A percentile compares a stretch with the other conserved stretches of the same genome.
These are phyloP conservation scores for Lithophane leautieri DNA, from an alignment of 2,888 invertebrate species.

Conservation along the genomic window DNA sequence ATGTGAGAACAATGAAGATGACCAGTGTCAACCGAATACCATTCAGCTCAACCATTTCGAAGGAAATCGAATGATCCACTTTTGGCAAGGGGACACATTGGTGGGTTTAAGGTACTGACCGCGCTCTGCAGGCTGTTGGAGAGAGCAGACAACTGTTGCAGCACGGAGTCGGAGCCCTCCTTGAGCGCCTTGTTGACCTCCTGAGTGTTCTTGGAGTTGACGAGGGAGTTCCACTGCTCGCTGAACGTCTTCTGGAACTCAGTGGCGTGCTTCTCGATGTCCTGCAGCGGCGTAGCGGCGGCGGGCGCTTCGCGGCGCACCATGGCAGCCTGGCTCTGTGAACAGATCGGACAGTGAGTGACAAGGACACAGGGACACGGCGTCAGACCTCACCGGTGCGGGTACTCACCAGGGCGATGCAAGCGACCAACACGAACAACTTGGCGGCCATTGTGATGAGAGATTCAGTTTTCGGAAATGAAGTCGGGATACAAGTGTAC, in stretches of 20 bases:
- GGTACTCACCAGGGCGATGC: slow-evolving; percentile 83
- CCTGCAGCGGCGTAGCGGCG: slow-evolving; percentile 68
- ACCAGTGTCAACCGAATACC: not conserved
- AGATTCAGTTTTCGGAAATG: slow-evolving; percentile 31
- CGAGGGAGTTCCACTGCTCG: slow-evolving; percentile 76
- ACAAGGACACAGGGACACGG: not conserved
- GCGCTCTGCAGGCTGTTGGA: slow-evolving; percentile 77
- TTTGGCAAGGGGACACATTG: not conserved
- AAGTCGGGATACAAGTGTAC: slow-evolving; percentile 53
- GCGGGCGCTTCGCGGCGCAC: slow-evolving; percentile 80
- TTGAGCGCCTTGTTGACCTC: slow-evolving; percentile 81
- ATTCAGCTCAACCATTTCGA: not conserved
- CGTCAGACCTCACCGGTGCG: not conserved
- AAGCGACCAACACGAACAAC: slow-evolving; percentile 79
- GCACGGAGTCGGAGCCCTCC: slow-evolving; percentile 80
- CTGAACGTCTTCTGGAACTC: slow-evolving; percentile 81
- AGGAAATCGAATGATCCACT: not conserved
- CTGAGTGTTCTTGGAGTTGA: slow-evolving; percentile 82
- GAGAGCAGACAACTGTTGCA: slow-evolving; percentile 77
- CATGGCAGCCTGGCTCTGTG: slow-evolving; percentile 75
- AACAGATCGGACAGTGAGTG: not conserved
- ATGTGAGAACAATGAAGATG: slow-evolving; percentile 5
- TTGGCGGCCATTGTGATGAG: slow-evolving; percentile 77
- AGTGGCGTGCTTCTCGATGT: slow-evolving; percentile 80
- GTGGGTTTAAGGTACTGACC: slow-evolving; percentile 73